Evolutionary conservation across 2,888 invertebrate species (phyloP), one percentile per base, ranked within the genome.

Genomic region (Drosophila kokeensis): DNA sequence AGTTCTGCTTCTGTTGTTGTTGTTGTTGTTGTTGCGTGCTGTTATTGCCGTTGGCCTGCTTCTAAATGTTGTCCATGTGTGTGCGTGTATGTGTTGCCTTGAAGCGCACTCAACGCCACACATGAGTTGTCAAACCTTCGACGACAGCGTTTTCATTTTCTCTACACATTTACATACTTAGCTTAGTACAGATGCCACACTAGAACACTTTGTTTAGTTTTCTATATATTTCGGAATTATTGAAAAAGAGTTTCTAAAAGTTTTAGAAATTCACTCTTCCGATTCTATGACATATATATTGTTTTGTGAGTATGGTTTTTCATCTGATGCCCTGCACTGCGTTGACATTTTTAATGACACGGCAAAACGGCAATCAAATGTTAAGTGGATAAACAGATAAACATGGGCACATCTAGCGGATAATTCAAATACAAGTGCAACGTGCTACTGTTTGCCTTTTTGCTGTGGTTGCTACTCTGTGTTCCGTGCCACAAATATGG

Each of bases 91-190:
- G 62, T 73, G 66, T 76, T 61, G 86, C 85, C 85, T 86, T 86
- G 85, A 86, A 69, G 70, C 36, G 50, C 76, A 74, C 78, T 61
- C 72, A 64, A 69, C 81, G 70, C 70, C 71, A 81, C 85, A 85
- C 86, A 83, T 85, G 88, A 83, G 72, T 85, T 85, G 85, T 77
- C 88, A 86, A 87, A 85, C 82, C 86, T 69, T 84, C 87, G 68
- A 59, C 59, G 61, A 78, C 68, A 73, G 15, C 42, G 58, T 13
- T 52, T 32, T 57, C 38, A 53, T 61, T 55, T 63, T 58, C 45
- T 32, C 27, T 60, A 63, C 53, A 3, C 45, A 30, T n/a, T 15
- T 21, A 50, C 24, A 57, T 40, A 40, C 30, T 15, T 32, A 27
- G 10, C 15, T 45, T 21, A 21, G 7, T 13, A 7, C 15, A 15